Evolutionary conservation across 2,113 vertebrate species (phyloP).

Genomic region (Triplophysa tibetana): DNA sequence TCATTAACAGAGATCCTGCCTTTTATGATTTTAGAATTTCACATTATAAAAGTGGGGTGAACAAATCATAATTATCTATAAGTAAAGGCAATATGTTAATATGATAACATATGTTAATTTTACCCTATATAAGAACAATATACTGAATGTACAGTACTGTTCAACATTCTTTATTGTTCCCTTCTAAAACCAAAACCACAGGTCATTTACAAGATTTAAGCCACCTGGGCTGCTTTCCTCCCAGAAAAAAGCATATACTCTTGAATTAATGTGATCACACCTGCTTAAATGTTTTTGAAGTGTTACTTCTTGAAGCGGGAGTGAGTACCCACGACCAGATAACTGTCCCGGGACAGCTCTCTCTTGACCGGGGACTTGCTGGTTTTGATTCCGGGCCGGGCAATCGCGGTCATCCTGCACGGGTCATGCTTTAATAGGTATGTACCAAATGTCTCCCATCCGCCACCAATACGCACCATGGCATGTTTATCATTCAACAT

Average conservation of each 20-base stretch:
- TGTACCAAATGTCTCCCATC: constrained; percentile 93
- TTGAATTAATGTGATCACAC: neutral
- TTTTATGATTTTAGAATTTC: constrained; percentile 6
- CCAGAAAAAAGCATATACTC: neutral
- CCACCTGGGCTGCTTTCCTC: constrained; percentile 33
- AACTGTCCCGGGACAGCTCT: constrained; percentile 89
- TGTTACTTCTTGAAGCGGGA: constrained; percentile 85
- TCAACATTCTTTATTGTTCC: neutral
- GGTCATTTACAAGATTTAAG: neutral
- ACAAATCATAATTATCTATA: neutral
- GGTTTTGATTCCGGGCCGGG: constrained; percentile 83
- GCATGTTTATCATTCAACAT: constrained; percentile 98
- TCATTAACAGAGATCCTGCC: neutral
- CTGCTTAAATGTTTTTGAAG: neutral
- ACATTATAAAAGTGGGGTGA: neutral
- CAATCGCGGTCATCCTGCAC: constrained; percentile 83
- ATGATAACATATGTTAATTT: neutral
- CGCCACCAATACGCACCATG: constrained; percentile 97
- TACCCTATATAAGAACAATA: neutral
- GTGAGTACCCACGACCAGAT: constrained; percentile 91
- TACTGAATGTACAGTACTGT: neutral
- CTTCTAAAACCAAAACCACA: no score
- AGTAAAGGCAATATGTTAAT: neutral
- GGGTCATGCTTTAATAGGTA: constrained; percentile 97
- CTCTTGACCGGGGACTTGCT: constrained; percentile 81